phyloP scores from a whole-genome alignment of 2,888 invertebrate species.

The Himalopsyche kuldschensis region DNA sequence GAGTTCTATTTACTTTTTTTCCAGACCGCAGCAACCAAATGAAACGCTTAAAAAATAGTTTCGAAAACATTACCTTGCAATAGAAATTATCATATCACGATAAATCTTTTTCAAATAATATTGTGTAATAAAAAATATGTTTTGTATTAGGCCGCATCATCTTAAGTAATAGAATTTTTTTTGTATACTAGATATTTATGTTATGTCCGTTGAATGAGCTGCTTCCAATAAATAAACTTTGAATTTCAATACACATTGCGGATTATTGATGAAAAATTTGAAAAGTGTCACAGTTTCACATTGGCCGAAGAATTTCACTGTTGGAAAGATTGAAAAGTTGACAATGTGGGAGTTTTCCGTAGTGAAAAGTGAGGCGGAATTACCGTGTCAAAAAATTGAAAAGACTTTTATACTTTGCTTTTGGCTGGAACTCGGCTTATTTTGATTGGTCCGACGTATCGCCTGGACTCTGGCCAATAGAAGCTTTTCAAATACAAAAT shows the following conservation, averaged over 20 bases:
- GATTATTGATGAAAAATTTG: not conserved
- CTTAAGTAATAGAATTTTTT: too few relatives aligned
- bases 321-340: not conserved
- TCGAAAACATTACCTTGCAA: too few relatives aligned
- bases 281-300: not conserved
- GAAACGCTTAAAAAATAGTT: too few relatives aligned
- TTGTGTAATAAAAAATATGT: not conserved
- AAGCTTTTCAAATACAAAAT: not conserved
- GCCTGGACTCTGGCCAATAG: not conserved
- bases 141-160: too few relatives aligned
- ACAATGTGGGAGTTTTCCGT: not conserved
- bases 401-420: constrained; percentile 1
- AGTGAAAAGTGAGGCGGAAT: constrained; percentile 16
- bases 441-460: constrained; percentile 9
- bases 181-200: too few relatives aligned
- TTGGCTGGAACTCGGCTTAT: not conserved
- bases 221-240: not conserved
- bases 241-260: not conserved
- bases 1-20: too few relatives aligned
- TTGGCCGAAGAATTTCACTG: constrained; percentile 7
- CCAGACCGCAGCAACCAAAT: too few relatives aligned
- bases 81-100: too few relatives aligned
- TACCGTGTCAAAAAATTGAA: constrained; percentile 23
- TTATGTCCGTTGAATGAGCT: too few relatives aligned
- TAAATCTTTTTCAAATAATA: too few relatives aligned